Evolutionary conservation across 2,888 invertebrate species (phyloP).

Genomic region (Hirtodrosophila cameraria): DNA sequence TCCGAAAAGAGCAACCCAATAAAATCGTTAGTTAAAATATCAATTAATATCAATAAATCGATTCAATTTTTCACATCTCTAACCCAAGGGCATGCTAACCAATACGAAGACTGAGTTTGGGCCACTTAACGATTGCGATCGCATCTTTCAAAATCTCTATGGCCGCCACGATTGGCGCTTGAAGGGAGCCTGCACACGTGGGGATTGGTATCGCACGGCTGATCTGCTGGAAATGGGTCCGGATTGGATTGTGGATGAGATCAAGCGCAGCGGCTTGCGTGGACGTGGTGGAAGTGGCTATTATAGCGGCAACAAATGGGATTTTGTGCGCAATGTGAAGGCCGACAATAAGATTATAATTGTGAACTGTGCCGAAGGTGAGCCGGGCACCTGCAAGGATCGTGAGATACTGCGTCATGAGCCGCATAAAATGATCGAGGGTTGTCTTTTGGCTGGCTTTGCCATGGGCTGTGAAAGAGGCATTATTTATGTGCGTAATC

Average conservation of each 20-base stretch:
- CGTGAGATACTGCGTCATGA: slow-evolving; percentile 99
- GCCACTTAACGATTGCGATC: slow-evolving; percentile 93
- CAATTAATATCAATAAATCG: too few species aligned
- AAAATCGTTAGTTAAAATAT: too few species aligned
- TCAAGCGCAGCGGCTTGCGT: slow-evolving; percentile 95
- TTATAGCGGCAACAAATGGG: slow-evolving; percentile 93
- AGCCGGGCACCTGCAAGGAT: slow-evolving; percentile 99
- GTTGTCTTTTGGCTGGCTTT: slow-evolving; percentile 95
- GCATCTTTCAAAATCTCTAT: slow-evolving; percentile 98
- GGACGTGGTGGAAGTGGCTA: slow-evolving; percentile 99
- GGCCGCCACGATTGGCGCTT: slow-evolving; percentile 98
- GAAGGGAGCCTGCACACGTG: slow-evolving; percentile 93
- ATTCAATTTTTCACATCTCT: too few species aligned
- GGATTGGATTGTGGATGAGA: slow-evolving; percentile 98
- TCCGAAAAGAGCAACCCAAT: too few species aligned
- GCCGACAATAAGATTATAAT: slow-evolving; percentile 91
- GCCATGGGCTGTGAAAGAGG: slow-evolving; percentile 98
- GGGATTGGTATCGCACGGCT: slow-evolving; percentile 99
- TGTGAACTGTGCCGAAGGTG: slow-evolving; percentile 97
- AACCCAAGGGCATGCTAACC: slow-evolving; percentile 84
- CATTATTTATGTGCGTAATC: slow-evolving; percentile 98
- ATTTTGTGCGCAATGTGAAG: slow-evolving; percentile 85
- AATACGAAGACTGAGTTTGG: slow-evolving; percentile 88
- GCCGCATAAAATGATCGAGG: slow-evolving; percentile 97
- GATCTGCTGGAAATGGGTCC: slow-evolving; percentile 96